Conservation (phyloP, 2,888 invertebrate genomes). For the Conops quadrifasciatus region DNA sequence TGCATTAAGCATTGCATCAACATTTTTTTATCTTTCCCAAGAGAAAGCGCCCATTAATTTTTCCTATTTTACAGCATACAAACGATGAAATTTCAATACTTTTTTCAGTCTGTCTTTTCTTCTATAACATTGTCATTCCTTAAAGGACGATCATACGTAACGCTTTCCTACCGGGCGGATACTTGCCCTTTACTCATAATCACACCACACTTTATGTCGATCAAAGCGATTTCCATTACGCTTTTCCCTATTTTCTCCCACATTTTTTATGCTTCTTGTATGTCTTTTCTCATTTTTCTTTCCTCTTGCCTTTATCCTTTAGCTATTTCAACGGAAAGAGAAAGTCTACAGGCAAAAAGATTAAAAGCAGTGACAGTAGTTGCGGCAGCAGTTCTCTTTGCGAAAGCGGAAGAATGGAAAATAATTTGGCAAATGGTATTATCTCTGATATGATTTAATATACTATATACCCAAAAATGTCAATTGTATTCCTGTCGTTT, state of each 20-base stretch:
- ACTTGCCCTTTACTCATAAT: background rate
- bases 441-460: conserved; percentile 41
- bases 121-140: too few relatives aligned
- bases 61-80: too few relatives aligned
- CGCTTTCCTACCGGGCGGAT: background rate
- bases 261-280: conserved; percentile 1
- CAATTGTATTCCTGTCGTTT: conserved; percentile 9
- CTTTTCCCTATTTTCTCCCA: background rate
- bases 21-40: too few relatives aligned
- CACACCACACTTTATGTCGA: conserved; percentile 24
- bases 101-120: background rate
- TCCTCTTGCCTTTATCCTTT: background rate
- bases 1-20: too few relatives aligned
- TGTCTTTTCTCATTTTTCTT: background rate
- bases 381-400: background rate
- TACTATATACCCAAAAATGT: conserved; percentile 34
- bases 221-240: conserved; percentile 33
- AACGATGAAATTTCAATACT: too few relatives aligned
- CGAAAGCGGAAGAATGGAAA: conserved; percentile 33
- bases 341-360: background rate
- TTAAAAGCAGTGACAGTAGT: too few relatives aligned
- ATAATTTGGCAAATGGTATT: conserved; percentile 40
- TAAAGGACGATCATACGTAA: too few relatives aligned
- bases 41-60: too few relatives aligned
- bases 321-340: background rate